Base-by-base conservation (phyloP, 2,888 invertebrate species). In the Tridacna gigas region DNA sequence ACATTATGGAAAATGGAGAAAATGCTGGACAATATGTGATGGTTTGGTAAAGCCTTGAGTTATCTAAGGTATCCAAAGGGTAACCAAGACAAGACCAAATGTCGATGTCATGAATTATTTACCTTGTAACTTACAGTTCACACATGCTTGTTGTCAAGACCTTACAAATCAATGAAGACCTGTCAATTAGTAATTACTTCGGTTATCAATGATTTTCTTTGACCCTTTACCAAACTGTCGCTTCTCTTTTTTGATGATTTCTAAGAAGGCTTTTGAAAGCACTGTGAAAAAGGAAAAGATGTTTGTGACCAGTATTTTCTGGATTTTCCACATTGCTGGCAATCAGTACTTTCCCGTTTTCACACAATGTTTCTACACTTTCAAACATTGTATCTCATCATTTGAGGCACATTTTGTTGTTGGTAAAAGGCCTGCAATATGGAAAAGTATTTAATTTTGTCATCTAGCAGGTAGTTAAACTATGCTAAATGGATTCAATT, bases 161-260 rank as follows among this genome's bases (percentile, higher is more conserved):
- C 20, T 13, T 13, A n/a, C 45, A 45, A 67, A 67, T 67, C 67
- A 67, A 67, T 67, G 37, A 67, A 67, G 67, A 67, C 45, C 67
- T 67, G 67, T 67, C 67, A 67, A 67, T 67, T 67, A 67, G 67
- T 67, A 45, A 67, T 67, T 45, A 67, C 67, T 37, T 45, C 45
- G 67, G 45, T 67, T 45, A 67, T 67, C 67, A 67, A 67, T 67
- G 67, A 67, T 67, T 26, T 65, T 18, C 25, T 20, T 28, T 22
- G n/a, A 56, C 56, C 18, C 56, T 56, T 56, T 56, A 18, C 56
- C 56, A 56, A 56, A 18, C 4, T 20, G 9, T 56, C n/a, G 20
- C 56, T n/a, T 37, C 37, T 37, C 37, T 37, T 37, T 37, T 37
- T n/a, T n/a, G n/a, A n/a, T n/a, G n/a, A n/a, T n/a, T n/a, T n/a